Evolutionary conservation across 2,888 invertebrate genomes (phyloP), one percentile per base, ranked within the genome.

Genomic region (Leucophora obtusa): DNA sequence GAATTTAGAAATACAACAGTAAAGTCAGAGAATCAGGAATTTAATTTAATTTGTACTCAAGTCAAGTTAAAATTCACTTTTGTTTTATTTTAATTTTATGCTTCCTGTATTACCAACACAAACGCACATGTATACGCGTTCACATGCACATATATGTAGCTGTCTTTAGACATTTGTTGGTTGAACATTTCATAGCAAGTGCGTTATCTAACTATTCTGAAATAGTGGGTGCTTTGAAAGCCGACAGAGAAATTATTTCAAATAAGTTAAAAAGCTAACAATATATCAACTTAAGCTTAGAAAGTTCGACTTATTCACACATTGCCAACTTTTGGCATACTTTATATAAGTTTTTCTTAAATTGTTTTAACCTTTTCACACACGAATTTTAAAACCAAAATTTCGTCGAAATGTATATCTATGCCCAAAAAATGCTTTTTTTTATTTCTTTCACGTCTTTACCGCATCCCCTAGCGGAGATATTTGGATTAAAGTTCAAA

Each of bases 41-140:
- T 82, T 82, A 82, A 82, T 83, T 82, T 82, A 82, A 83, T 82
- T 83, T 83, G 82, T 82, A 68, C 82, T 71, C 71, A 65, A 82
- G 82, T 83, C 74, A 51, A 82, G 82, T 82, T 82, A 65, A 82
- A 80, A 80, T 82, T 80, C 62, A 80, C 82, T 82, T 83, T 77
- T 75, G 68, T 82, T 78, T 75, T 79, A 72, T 72, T 68, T 68
- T 28, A 47, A 62, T 68, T 74, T 75, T 68, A 78, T n/a, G 24
- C 17, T 77, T 73, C 47, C 63, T 62, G 18, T 60, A 58, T 24
- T 33, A 33, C 50, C 28, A 10, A 18, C 63, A 11, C 35, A 70
- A 38, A 11, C 38, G 35, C 43, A 60, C 8, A 14, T 2, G 11
- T n/a, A 38, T 4, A 28, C 28, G 4, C 33, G 38, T 50, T 58